phyloP scores from a whole-genome alignment of 2,113 vertebrate genomes.

The Vidua chalybeata region DNA sequence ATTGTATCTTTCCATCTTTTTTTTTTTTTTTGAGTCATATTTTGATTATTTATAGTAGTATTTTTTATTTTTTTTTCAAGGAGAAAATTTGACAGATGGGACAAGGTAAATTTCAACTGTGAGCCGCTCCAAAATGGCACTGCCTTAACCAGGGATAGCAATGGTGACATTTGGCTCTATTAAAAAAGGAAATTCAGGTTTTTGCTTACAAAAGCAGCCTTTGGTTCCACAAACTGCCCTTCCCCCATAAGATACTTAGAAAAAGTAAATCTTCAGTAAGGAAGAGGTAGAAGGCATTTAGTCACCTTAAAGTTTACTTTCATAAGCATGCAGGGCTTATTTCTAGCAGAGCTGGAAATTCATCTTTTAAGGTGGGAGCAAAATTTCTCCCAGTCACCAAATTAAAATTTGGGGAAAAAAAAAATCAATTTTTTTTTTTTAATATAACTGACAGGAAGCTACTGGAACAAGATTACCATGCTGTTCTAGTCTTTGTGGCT shows the following conservation, averaged over 20 bases:
- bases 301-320: slow-evolving; percentile 85
- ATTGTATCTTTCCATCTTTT: neutral
- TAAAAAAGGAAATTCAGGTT: slow-evolving; percentile 72
- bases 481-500: slow-evolving; percentile 46
- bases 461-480: slow-evolving; percentile 76
- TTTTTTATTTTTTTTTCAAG: neutral
- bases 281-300: slow-evolving; percentile 93
- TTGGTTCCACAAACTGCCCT: slow-evolving; percentile 80
- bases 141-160: slow-evolving; percentile 79
- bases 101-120: slow-evolving; percentile 69
- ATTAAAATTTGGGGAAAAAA: slow-evolving; percentile 73
- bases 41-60: neutral
- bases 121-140: slow-evolving; percentile 77
- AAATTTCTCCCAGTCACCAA: slow-evolving; percentile 65
- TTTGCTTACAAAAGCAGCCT: slow-evolving; percentile 67
- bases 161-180: slow-evolving; percentile 79
- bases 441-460: slow-evolving; percentile 64
- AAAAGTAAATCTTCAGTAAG: slow-evolving; percentile 88
- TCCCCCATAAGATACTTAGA: slow-evolving; percentile 74
- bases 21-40: neutral
- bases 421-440: slow-evolving; percentile 21
- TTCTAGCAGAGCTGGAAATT: slow-evolving; percentile 73
- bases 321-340: slow-evolving; percentile 82
- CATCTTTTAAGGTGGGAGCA: slow-evolving; percentile 62
- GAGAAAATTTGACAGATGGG: slow-evolving; percentile 66